Evolutionary conservation across 2,797 vertebrate species (phyloP).

Genomic region (Picus viridis): DNA sequence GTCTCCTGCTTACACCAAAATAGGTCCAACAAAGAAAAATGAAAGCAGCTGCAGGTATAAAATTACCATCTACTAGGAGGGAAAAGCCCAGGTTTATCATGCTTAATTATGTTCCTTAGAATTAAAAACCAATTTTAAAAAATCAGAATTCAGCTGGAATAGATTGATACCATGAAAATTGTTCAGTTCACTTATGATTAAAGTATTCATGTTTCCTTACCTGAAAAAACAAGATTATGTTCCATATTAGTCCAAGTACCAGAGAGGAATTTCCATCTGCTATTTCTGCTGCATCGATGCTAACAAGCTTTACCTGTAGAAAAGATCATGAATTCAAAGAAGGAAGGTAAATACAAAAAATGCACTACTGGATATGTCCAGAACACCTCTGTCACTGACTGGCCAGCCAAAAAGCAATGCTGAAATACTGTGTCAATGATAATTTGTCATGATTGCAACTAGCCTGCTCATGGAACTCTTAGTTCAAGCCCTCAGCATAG

Average conservation of each 20-base stretch:
- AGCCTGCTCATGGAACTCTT: neutral
- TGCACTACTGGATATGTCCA: neutral
- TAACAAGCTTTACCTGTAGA: constrained; percentile 92
- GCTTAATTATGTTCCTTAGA: constrained; percentile 27
- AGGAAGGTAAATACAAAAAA: neutral
- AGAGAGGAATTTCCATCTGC: constrained; percentile 95
- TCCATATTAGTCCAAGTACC: constrained; percentile 98
- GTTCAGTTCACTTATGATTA: neutral
- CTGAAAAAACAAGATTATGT: constrained; percentile 98
- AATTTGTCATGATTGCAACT: neutral
- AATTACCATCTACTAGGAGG: neutral
- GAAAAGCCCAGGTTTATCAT: constrained; percentile 3
- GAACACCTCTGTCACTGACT: neutral
- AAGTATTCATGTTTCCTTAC: constrained; percentile 74
- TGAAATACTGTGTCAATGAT: neutral
- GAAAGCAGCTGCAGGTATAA: constrained; percentile 46
- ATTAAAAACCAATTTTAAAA: constrained; percentile 19
- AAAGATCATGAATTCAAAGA: constrained; percentile 4
- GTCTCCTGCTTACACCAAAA: constrained; percentile 27
- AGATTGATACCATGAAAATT: neutral
- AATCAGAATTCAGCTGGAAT: neutral
- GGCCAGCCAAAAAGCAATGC: neutral
- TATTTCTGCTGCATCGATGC: constrained; percentile 94
- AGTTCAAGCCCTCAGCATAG: neutral
- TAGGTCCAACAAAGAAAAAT: constrained; percentile 30